Conservation (phyloP, 2,113 vertebrate species). For the Isurus oxyrinchus region DNA sequence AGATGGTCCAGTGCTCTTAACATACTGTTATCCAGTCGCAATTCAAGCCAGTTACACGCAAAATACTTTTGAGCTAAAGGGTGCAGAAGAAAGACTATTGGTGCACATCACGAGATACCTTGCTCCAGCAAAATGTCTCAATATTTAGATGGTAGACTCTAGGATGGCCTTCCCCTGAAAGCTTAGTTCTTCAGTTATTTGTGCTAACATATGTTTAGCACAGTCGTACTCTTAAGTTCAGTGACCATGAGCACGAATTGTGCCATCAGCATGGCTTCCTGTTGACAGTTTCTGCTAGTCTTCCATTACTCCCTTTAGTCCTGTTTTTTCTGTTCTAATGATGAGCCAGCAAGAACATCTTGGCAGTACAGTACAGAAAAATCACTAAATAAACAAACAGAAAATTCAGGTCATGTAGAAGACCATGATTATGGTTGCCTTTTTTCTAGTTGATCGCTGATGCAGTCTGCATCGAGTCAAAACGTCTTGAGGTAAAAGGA, state of each 20-base stretch:
- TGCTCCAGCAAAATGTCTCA: background rate
- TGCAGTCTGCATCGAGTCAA: background rate
- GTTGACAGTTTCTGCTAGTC: background rate
- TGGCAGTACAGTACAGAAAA: background rate
- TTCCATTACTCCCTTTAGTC: slow-evolving; percentile 7
- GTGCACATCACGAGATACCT: background rate
- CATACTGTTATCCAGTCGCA: background rate
- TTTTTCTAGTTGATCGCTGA: background rate
- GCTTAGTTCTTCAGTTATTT: background rate
- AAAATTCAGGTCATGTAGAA: background rate
- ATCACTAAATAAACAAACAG: background rate
- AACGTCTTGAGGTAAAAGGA: background rate
- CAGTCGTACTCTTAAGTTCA: background rate
- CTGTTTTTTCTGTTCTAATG: background rate
- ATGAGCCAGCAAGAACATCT: background rate
- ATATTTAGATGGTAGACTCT: background rate
- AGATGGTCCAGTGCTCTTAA: background rate
- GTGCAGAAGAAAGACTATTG: background rate
- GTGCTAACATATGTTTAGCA: slow-evolving; percentile 4
- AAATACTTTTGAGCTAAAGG: background rate
- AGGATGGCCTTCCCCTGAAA: background rate
- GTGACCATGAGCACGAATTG: slow-evolving; percentile 8
- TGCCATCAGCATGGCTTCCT: background rate
- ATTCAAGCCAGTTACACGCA: background rate
- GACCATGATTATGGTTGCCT: background rate